Evolutionary conservation across 1,140 invertebrate species (phyloP), one percentile per base, ranked within the genome.

Genomic region (Nymphalis io): DNA sequence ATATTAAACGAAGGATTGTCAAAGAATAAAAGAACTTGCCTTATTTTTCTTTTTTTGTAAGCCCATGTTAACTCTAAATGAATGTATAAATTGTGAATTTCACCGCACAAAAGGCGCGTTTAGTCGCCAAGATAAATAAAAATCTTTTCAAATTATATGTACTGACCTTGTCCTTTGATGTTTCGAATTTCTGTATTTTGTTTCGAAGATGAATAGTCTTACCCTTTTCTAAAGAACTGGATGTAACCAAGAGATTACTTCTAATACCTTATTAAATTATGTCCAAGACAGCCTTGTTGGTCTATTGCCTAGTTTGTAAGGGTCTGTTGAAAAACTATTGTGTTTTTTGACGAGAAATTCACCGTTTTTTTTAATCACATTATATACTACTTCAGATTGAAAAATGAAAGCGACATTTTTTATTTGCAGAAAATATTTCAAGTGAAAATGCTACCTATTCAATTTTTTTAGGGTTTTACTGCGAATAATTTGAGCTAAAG

Each of bases 1-100:
- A 72, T 72, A 72, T 72, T 72, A 72, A 72, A 44, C 70, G 60
- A 42, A 61, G 60, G 23, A 67, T 62, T 66, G 64, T 58, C 60
- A 72, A 67, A 72, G 70, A 59, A 70, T 68, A 61, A 70, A 70
- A 58, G 44, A 39, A 60, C 13, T 40, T 33, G 42, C 33, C 39
- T 53, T 70, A 65, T 68, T 72, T 58, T 63, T 62, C 60, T 42
- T 58, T 68, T 59, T 65, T 61, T 66, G 38, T 72, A 63, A 27
- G 42, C 38, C 60, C 62, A 59, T 72, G 65, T 68, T 72, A 63
- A 62, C 64, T 67, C 62, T 62, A 67, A 72, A 72, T 68, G 70
- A 72, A 72, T 68, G 65, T 72, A 53, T 72, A 68, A 72, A 62
- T 62, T 62, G 59, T 60, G 46, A 62, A 72, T 63, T 63, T 51